Percentiles rank a stretch among this genome's conserved stretches.
phyloP scores from a whole-genome alignment of 2,888 invertebrate genomes.

The Aquatica leii region DNA sequence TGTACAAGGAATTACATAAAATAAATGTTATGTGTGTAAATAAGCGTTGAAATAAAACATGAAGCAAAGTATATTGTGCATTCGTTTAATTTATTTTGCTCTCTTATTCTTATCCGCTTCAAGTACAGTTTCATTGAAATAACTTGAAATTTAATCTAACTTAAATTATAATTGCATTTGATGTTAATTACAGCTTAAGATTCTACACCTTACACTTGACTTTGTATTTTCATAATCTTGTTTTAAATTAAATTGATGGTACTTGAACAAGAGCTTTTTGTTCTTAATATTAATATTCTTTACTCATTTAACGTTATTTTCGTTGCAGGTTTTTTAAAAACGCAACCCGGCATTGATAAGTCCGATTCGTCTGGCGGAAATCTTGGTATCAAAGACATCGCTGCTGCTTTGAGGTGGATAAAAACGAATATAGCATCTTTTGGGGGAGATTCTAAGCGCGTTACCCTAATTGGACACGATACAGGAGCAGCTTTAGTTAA shows the following conservation, averaged over 20 bases:
- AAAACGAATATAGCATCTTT: constrained; percentile 84
- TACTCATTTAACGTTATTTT: constrained; percentile 12
- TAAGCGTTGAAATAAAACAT: too few species aligned
- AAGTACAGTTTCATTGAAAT: constrained; percentile 5
- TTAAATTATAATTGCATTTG: constrained; percentile 11
- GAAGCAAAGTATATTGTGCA: neutral
- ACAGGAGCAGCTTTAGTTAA: constrained; percentile 88
- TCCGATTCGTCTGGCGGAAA: constrained; percentile 66
- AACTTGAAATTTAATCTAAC: constrained; percentile 10
- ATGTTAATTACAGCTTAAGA: constrained; percentile 7
- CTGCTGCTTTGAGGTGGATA: constrained; percentile 85
- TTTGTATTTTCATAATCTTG: constrained; percentile 7
- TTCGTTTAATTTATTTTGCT: neutral
- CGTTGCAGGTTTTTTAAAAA: constrained; percentile 67
- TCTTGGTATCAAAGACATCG: constrained; percentile 83
- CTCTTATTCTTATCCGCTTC: neutral
- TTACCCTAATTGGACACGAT: constrained; percentile 86
- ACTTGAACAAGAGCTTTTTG: neutral
- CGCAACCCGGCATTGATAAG: constrained; percentile 58
- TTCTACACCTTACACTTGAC: constrained; percentile 6
- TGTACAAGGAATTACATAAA: too few species aligned
- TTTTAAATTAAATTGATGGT: neutral
- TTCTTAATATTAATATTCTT: neutral
- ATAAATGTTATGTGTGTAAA: too few species aligned
- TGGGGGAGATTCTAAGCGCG: constrained; percentile 84